Conservation (phyloP, 64 coral and sea anemone genomes). For the Cladopsammia gracilis region DNA sequence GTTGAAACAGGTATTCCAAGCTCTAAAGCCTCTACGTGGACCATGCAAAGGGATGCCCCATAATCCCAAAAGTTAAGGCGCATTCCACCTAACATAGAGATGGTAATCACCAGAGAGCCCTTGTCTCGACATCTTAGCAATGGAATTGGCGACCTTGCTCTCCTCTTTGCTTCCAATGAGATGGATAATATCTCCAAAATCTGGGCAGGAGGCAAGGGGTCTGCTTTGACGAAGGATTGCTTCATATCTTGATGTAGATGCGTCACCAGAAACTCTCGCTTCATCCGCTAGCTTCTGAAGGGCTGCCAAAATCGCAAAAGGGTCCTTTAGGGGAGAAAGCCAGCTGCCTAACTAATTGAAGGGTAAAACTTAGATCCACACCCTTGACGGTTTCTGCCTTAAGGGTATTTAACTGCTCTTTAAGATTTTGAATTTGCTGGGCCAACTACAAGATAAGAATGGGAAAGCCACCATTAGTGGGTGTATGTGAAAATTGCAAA, state of each 20-base stretch:
- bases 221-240: conserved; percentile 51
- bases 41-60: not conserved
- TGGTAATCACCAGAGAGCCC: not conserved
- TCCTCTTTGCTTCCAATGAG: too few relatives aligned
- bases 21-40: not conserved
- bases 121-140: conserved; percentile 42
- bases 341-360: conserved; percentile 23
- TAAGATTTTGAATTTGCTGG: not conserved
- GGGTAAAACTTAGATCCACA: conserved; percentile 8
- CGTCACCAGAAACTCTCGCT: conserved; percentile 30
- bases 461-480: too few relatives aligned
- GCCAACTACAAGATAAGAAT: not conserved
- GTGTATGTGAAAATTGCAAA: too few relatives aligned
- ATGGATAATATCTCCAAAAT: conserved; percentile 49
- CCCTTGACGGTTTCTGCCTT: conserved; percentile 17
- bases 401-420: conserved; percentile 25
- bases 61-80: not conserved
- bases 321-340: conserved; percentile 28
- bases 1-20: not conserved
- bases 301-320: conserved; percentile 1
- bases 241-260: conserved; percentile 37
- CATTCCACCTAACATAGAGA: conserved; percentile 20
- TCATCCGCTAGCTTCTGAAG: conserved; percentile 65
- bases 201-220: not conserved
- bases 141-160: conserved; percentile 35